Evolutionary conservation across 2,888 invertebrate genomes (phyloP).

Genomic region (Taenaris catops): DNA sequence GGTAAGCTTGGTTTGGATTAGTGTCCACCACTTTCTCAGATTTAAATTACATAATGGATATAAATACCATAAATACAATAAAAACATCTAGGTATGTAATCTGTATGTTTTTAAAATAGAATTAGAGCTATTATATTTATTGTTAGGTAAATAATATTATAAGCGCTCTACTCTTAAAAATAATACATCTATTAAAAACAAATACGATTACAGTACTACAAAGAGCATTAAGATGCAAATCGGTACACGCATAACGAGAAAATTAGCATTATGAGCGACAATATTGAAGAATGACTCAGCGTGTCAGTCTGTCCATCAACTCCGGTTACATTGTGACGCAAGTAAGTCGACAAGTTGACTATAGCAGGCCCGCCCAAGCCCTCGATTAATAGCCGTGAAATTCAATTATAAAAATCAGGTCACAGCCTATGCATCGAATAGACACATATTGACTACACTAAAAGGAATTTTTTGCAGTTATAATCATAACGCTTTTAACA

Average conservation of each 20-base stretch:
- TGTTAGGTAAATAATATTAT: too few relatives aligned
- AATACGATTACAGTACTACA: slow-evolving; percentile 40
- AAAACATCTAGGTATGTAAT: too few relatives aligned
- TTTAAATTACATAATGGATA: too few relatives aligned
- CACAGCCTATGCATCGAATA: slow-evolving; percentile 38
- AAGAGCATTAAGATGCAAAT: slow-evolving; percentile 73
- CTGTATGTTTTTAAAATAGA: too few relatives aligned
- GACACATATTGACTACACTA: too few relatives aligned
- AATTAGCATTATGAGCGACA: slow-evolving; percentile 74
- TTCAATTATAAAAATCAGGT: slow-evolving; percentile 62
- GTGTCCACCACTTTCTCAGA: too few relatives aligned
- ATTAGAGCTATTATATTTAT: too few relatives aligned
- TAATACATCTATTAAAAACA: slow-evolving; percentile 30
- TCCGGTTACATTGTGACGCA: slow-evolving; percentile 51
- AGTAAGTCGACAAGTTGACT: slow-evolving; percentile 58
- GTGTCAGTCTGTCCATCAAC: slow-evolving; percentile 54
- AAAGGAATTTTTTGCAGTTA: too few relatives aligned
- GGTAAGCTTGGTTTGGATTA: too few relatives aligned
- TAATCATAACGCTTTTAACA: too few relatives aligned
- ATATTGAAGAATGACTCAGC: slow-evolving; percentile 72
- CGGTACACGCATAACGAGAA: slow-evolving; percentile 70
- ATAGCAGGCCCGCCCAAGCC: slow-evolving; percentile 62
- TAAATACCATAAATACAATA: too few relatives aligned
- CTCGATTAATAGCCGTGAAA: slow-evolving; percentile 68
- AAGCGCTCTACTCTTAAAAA: too few relatives aligned